These are phyloP conservation scores for Ophion ellenae DNA, from an alignment of 2,888 invertebrate species.

Conservation along the genomic window DNA sequence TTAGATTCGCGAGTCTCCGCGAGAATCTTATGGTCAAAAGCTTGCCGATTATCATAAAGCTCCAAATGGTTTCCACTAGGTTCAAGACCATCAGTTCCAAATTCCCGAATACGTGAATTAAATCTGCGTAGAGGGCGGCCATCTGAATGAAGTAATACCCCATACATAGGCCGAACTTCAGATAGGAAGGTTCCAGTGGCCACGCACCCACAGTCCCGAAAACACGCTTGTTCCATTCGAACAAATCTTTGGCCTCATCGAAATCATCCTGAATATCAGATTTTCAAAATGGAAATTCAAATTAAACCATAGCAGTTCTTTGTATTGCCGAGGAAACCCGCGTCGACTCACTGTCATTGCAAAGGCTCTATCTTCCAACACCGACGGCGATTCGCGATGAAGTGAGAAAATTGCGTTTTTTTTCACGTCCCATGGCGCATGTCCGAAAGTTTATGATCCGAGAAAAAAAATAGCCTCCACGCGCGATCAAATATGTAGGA, in stretches of 20 bases:
- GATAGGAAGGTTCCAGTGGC: constrained; percentile 47
- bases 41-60: constrained; percentile 50
- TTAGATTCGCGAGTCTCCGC: constrained; percentile 32
- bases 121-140: constrained; percentile 38
- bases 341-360: neutral
- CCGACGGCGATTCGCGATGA: neutral
- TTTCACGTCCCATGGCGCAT: constrained; percentile 1
- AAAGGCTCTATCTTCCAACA: neutral
- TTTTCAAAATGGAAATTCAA: too few relatives aligned
- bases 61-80: constrained; percentile 45
- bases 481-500: constrained; percentile 3
- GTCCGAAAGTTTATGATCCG: neutral
- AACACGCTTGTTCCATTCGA: constrained; percentile 53
- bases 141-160: constrained; percentile 50
- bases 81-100: constrained; percentile 57
- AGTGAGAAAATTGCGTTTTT: neutral
- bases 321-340: neutral
- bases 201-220: constrained; percentile 52
- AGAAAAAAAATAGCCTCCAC: neutral
- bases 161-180: constrained; percentile 42
- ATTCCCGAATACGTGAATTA: constrained; percentile 48
- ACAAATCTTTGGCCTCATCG: constrained; percentile 55
- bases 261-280: constrained; percentile 42
- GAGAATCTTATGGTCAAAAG: constrained; percentile 54
- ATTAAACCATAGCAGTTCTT: too few relatives aligned